These are phyloP conservation scores for Spialia ferax DNA, from an alignment of 2,888 invertebrate genomes.

Conservation along the genomic window DNA sequence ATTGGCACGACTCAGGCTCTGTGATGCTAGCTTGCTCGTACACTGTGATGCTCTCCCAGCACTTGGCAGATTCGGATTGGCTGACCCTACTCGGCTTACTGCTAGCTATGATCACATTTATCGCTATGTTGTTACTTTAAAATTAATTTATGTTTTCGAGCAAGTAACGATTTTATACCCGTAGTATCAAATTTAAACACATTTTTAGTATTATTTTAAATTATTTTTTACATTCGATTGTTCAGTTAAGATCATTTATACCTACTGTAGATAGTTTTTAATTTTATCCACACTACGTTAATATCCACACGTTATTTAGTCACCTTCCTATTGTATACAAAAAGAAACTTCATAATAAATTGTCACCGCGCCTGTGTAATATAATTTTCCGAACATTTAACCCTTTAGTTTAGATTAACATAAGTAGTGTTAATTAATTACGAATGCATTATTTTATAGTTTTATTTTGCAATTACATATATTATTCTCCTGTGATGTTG, in stretches of 20 bases:
- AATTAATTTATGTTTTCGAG: conserved; percentile 17
- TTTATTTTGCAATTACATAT: conserved; percentile 3
- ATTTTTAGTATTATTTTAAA: too few relatives aligned
- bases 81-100: conserved; percentile 91
- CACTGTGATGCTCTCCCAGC: conserved; percentile 90
- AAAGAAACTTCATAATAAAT: too few relatives aligned
- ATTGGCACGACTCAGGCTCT: conserved; percentile 89
- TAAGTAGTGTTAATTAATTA: conserved; percentile 6
- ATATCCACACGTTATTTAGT: too few relatives aligned
- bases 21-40: conserved; percentile 92
- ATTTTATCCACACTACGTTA: too few relatives aligned
- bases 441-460: conserved; percentile 9
- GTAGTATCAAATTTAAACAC: too few relatives aligned
- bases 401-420: not conserved
- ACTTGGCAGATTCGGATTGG: conserved; percentile 91
- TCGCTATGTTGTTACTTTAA: conserved; percentile 89
- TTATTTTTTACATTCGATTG: not conserved
- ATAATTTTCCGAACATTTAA: not conserved
- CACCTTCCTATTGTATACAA: too few relatives aligned
- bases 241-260: too few relatives aligned
- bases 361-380: not conserved
- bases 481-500: conserved; percentile 24
- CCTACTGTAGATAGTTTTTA: too few relatives aligned
- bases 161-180: too few relatives aligned
- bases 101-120: conserved; percentile 91